Conservation (phyloP, 2,797 vertebrate genomes). For the Alauda arvensis region DNA sequence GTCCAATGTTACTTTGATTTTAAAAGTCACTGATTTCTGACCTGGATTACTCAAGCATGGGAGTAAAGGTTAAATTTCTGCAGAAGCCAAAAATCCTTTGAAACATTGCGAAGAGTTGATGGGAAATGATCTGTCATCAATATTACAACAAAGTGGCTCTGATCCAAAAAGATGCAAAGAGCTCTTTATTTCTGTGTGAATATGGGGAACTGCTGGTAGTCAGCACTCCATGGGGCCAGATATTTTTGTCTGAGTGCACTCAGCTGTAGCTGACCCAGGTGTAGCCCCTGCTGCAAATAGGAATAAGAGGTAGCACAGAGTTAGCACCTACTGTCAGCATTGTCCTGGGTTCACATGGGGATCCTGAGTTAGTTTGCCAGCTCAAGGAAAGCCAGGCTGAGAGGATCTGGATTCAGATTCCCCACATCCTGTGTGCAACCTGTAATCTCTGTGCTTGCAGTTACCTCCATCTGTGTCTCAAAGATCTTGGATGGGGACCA, state of each 20-base stretch:
- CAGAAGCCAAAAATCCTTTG: constrained; percentile 8
- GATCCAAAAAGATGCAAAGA: neutral
- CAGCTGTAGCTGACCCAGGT: neutral
- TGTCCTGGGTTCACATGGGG: neutral
- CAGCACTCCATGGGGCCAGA: neutral
- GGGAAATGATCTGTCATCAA: neutral
- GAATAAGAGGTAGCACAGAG: neutral
- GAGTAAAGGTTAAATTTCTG: neutral
- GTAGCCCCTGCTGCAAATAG: neutral
- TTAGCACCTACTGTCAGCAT: neutral
- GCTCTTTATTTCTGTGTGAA: neutral
- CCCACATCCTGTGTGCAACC: neutral
- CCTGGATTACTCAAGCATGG: neutral
- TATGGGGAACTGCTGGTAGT: neutral
- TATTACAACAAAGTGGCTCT: neutral
- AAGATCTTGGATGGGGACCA: neutral
- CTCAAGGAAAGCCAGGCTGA: constrained; percentile 5
- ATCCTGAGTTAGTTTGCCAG: neutral
- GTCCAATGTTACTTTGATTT: neutral
- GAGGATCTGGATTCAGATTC: neutral
- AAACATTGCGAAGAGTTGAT: neutral
- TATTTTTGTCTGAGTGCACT: neutral
- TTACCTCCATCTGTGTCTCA: neutral
- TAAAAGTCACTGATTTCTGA: neutral
- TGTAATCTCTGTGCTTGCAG: neutral